A percentile compares a stretch with the other conserved stretches of the same genome.
Conservation (phyloP, 2,113 vertebrate genomes). For the Tauraco erythrolophus region DNA sequence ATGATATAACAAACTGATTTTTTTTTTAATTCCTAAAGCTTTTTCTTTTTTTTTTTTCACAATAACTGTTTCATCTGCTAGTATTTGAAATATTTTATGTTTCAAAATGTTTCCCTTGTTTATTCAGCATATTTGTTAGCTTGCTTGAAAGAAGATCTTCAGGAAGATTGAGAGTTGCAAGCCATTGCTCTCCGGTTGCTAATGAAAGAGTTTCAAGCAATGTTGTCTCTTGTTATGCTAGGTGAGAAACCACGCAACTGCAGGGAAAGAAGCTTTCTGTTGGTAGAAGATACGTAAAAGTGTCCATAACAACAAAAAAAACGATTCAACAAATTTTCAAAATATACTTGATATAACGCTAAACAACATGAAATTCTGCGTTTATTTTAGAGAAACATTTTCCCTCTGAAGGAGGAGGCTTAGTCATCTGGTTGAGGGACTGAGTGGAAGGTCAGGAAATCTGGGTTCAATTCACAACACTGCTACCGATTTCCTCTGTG, state of each 20-base stretch:
- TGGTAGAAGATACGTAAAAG: background rate
- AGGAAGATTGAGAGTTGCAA: background rate
- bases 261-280: background rate
- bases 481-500: fast-evolving
- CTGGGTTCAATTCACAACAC: background rate
- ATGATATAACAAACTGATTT: constrained; percentile 1
- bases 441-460: background rate
- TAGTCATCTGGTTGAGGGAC: background rate
- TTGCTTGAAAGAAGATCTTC: background rate
- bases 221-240: background rate
- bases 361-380: background rate
- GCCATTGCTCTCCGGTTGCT: background rate
- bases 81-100: constrained; percentile 34
- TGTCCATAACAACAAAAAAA: background rate
- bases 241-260: background rate
- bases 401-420: background rate
- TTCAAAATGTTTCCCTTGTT: constrained; percentile 18
- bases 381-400: background rate
- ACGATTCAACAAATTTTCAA: background rate
- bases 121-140: background rate
- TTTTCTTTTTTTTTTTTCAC: background rate
- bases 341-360: background rate
- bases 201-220: background rate
- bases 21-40: background rate
- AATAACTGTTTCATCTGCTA: constrained; percentile 11